Conservation (phyloP, 2,888 invertebrate genomes). For the Eristalis intricaria region DNA sequence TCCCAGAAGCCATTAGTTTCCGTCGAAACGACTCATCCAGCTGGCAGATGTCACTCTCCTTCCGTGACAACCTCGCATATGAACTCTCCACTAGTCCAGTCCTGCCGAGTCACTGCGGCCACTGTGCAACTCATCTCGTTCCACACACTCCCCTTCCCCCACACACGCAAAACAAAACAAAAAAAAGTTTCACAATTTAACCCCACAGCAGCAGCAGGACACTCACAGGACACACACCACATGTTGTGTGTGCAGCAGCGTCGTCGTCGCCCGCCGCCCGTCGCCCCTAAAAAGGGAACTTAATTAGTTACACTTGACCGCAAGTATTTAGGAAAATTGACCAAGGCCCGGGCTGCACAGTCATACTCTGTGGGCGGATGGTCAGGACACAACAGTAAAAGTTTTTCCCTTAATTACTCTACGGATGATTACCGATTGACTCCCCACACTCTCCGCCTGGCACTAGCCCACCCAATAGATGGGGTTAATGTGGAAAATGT, state of each 20-base stretch:
- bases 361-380: background rate
- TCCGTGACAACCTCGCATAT: background rate
- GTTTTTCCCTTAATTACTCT: constrained; percentile 34
- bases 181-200: background rate
- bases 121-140: background rate
- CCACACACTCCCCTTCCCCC: background rate
- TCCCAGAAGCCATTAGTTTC: background rate
- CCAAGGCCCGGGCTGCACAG: background rate
- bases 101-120: background rate
- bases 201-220: constrained; percentile 6
- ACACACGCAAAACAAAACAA: background rate
- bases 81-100: background rate
- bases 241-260: constrained; percentile 10
- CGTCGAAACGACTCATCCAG: background rate
- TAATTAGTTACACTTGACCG: constrained; percentile 35
- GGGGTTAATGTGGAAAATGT: constrained; percentile 1
- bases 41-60: background rate
- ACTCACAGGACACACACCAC: constrained; percentile 17
- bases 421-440: constrained; percentile 36
- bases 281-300: constrained; percentile 8
- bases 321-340: constrained; percentile 39
- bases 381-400: background rate
- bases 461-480: background rate
- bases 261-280: no score
- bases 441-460: background rate